Base-by-base conservation (phyloP, 2,797 vertebrate species). In the Halcyon badia region DNA sequence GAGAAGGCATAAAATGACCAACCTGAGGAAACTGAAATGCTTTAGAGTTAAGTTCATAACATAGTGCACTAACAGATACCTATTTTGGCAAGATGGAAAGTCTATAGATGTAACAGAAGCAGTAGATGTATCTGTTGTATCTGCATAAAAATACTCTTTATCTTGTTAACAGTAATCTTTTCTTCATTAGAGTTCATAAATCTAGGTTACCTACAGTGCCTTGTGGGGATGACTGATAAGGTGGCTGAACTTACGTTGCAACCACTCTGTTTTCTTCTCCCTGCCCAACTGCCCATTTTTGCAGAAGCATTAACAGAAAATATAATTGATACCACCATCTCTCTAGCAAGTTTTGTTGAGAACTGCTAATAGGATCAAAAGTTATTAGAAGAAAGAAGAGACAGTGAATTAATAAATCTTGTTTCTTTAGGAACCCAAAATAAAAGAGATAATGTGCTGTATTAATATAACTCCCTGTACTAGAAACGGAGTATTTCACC, bases 401-500 rank as follows among this genome's bases (percentile, higher is more conserved):
- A 18, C 7, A 28, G n/a, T 2, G 5, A 56, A 56, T 44, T 88
- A 8, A 83, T 44, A 75, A 88, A 24, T 51, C 51, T 44, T 46
- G 20, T 62, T 91, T 62, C 71, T 56, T 78, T 41, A 64, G 14
- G 6, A 83, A 93, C 70, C 22, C 31, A 64, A 90, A 81, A 46
- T 22, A 69, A 65, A 56, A 37, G 57, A 75, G 64, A 68, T 26
- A 78, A 79, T 6, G 5, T 61, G 24, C 18, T 42, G 41, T 58
- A 41, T 60, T 76, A 62, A 90, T 54, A 66, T 76, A 15, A 68
- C 72, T 17, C 54, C 44, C 39, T 42, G 31, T 70, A 51, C 24
- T 31, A 83, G 62, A 61, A 81, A 78, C 21, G 3, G 16, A 87
- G 13, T 75, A 31, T 88, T 93, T 83, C 58, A 89, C 77, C 56